These are phyloP conservation scores for Saguinus imperator DNA, from an alignment of 2,113 vertebrate genomes.

Conservation along the genomic window DNA sequence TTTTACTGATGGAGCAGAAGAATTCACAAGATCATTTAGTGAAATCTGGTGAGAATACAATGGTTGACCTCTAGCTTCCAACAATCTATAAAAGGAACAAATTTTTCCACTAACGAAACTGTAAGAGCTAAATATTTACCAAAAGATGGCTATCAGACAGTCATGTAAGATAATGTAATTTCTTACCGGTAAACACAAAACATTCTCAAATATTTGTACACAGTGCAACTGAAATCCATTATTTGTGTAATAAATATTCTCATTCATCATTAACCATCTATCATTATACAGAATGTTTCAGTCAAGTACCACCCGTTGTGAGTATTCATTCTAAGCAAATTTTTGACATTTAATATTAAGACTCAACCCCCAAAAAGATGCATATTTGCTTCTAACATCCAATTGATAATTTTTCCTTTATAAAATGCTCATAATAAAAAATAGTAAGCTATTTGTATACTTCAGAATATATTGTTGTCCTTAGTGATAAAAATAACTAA, in stretches of 20 bases:
- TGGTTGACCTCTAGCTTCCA: constrained; percentile 56
- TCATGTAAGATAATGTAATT: not conserved
- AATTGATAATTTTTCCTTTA: not conserved
- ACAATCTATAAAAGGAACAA: constrained; percentile 53
- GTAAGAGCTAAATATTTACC: constrained; percentile 64
- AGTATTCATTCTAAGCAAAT: not conserved
- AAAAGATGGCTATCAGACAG: constrained; percentile 36
- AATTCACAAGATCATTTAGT: constrained; percentile 78
- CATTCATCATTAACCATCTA: not conserved
- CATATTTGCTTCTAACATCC: not conserved
- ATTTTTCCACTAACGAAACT: constrained; percentile 65
- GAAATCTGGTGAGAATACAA: constrained; percentile 80
- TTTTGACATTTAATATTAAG: not conserved
- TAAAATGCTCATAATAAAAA: not conserved
- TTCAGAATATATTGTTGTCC: not conserved
- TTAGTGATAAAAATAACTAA: constrained; percentile 1
- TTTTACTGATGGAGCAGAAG: constrained; percentile 76
- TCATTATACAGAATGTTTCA: not conserved
- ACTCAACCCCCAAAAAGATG: not conserved
- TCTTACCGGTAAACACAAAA: not conserved
- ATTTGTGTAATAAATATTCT: constrained; percentile 8
- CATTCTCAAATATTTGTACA: constrained; percentile 41
- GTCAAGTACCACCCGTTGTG: not conserved
- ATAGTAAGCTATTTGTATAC: not conserved
- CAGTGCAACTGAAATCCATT: not conserved